Percentiles rank a stretch among this genome's conserved stretches.
Evolutionary conservation across 2,797 vertebrate genomes (phyloP).

Genomic region (Taenioides sp.): DNA sequence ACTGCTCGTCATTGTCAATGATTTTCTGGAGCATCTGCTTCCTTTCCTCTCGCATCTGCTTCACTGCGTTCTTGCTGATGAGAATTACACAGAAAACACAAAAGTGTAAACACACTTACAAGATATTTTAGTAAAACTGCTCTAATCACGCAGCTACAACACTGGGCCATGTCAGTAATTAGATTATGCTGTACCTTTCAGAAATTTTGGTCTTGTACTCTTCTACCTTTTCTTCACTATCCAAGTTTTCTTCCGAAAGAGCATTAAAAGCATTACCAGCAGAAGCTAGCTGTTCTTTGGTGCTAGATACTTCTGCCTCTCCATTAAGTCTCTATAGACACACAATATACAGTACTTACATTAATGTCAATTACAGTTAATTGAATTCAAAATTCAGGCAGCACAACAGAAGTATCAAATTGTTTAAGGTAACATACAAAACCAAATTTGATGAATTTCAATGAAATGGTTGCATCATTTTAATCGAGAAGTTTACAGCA

Average conservation of each 20-base stretch:
- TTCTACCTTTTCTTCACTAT: constrained; percentile 58
- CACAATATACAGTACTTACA: constrained; percentile 11
- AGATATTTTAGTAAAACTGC: constrained; percentile 1
- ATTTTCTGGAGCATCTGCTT: constrained; percentile 70
- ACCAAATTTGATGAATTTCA: too few species aligned
- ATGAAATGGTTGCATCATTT: too few species aligned
- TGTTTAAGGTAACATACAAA: not conserved
- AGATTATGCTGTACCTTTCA: constrained; percentile 56
- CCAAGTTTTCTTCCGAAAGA: constrained; percentile 67
- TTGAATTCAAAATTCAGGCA: constrained; percentile 4
- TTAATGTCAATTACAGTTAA: constrained; percentile 17
- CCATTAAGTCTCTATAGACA: constrained; percentile 66
- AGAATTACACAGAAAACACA: constrained; percentile 31
- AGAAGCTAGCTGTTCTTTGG: constrained; percentile 59
- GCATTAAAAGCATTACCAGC: constrained; percentile 46
- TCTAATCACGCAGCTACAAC: constrained; percentile 2
- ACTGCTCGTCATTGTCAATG: constrained; percentile 68
- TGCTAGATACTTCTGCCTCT: constrained; percentile 62
- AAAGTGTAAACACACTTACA: not conserved
- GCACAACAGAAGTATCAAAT: not conserved
- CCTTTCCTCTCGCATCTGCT: constrained; percentile 69
- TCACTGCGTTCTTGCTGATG: constrained; percentile 65
- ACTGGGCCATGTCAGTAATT: not conserved
- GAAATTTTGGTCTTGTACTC: constrained; percentile 59
- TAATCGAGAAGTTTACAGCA: too few species aligned